Conservation (phyloP, 1,140 invertebrate genomes). For the Dinoponera quadriceps region DNA sequence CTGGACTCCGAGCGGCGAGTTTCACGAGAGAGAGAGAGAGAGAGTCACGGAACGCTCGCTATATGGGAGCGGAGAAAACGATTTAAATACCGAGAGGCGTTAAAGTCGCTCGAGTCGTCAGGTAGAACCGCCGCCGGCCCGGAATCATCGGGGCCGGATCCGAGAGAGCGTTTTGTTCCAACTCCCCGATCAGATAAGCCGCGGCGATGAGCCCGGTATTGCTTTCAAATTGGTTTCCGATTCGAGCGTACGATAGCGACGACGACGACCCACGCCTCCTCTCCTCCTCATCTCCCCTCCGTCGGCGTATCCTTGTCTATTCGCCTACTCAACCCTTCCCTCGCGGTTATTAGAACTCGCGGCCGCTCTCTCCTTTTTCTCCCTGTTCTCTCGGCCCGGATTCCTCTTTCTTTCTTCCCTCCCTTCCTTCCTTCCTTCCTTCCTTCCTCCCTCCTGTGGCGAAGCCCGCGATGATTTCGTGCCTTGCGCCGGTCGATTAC, state of each 20-base stretch:
- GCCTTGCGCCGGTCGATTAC: constrained; percentile 67
- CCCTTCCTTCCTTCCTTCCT: constrained; percentile 16
- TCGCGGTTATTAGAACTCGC: constrained; percentile 74
- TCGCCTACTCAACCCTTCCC: constrained; percentile 57
- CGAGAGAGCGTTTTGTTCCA: constrained; percentile 74
- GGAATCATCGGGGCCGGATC: constrained; percentile 71
- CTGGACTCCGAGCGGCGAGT: not conserved
- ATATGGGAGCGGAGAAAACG: constrained; percentile 39
- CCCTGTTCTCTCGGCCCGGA: too few species aligned
- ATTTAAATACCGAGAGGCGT: constrained; percentile 69
- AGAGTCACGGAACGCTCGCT: constrained; percentile 21
- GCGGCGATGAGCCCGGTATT: constrained; percentile 81
- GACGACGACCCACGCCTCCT: constrained; percentile 70
- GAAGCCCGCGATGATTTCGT: constrained; percentile 58
- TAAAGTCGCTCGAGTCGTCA: constrained; percentile 70
- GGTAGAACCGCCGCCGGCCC: constrained; percentile 50
- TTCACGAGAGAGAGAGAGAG: not conserved
- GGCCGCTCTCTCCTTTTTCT: constrained; percentile 33
- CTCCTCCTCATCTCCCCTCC: not conserved
- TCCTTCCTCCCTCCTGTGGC: constrained; percentile 1
- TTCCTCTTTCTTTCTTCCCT: not conserved
- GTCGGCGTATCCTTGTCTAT: constrained; percentile 56
- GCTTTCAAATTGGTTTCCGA: constrained; percentile 85
- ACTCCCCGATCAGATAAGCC: constrained; percentile 78
- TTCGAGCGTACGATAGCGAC: constrained; percentile 81